Evolutionary conservation across 92 coral and sea anemone species (phyloP).

Genomic region (Zoanthus solanderi): DNA sequence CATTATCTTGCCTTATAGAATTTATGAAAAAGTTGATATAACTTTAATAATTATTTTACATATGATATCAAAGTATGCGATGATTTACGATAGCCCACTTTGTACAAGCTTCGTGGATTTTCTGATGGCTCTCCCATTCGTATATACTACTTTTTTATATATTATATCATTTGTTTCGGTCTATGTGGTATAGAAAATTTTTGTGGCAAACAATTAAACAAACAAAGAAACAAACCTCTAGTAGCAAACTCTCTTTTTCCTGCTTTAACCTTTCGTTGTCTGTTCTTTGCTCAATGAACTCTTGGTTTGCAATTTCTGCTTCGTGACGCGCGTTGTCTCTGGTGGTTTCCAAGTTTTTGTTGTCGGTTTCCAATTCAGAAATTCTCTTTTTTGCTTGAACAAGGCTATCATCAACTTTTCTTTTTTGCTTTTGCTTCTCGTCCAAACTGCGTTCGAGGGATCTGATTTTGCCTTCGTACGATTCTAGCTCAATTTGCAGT

Average conservation of each 20-base stretch:
- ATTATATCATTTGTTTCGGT: no score
- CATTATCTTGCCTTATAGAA: no score
- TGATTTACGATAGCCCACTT: no score
- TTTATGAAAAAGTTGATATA: no score
- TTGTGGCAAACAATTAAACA: no score
- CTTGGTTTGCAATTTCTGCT: conserved; percentile 76
- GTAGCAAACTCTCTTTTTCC: conserved; percentile 65
- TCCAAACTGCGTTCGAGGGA: conserved; percentile 65
- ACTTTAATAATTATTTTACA: no score
- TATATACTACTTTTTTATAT: no score
- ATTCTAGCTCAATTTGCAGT: conserved; percentile 72
- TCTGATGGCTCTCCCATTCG: no score
- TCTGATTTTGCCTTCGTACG: conserved; percentile 64
- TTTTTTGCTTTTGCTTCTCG: conserved; percentile 64
- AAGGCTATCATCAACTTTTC: conserved; percentile 59
- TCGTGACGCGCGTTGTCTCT: conserved; percentile 77
- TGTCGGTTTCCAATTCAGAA: conserved; percentile 73
- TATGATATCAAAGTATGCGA: no score
- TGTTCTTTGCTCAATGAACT: conserved; percentile 74
- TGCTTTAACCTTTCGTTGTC: conserved; percentile 73
- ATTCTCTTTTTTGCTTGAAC: conserved; percentile 66
- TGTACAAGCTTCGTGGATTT: no score
- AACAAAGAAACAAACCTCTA: conserved; percentile 37
- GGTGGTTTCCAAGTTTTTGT: conserved; percentile 74
- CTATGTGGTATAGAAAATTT: no score